Evolutionary conservation across 2,113 vertebrate genomes (phyloP).

Genomic region (Cairina moschata): DNA sequence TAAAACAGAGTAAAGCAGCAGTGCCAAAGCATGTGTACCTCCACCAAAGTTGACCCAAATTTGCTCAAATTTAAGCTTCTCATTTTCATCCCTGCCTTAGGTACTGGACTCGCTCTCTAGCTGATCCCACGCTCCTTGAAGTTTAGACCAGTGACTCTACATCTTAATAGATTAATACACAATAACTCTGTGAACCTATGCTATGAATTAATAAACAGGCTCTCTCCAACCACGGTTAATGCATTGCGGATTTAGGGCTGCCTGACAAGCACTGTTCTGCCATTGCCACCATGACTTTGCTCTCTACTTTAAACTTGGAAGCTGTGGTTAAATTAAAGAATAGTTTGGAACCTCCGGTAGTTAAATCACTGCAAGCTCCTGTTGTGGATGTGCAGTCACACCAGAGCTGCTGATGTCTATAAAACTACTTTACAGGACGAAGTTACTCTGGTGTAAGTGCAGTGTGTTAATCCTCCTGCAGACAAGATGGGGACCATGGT

Average conservation of each 20-base stretch:
- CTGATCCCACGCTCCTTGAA: not conserved
- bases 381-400: not conserved
- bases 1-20: not conserved
- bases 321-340: constrained; percentile 1
- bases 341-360: not conserved
- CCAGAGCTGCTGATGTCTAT: not conserved
- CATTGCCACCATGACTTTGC: constrained; percentile 15
- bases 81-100: not conserved
- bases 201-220: not conserved
- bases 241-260: constrained; percentile 30
- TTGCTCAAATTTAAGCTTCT: not conserved
- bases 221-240: not conserved
- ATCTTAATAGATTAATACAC: not conserved
- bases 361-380: not conserved
- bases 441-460: not conserved
- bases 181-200: not conserved
- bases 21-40: not conserved
- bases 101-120: not conserved
- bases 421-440: not conserved
- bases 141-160: not conserved
- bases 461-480: not conserved
- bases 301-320: constrained; percentile 1
- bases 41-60: not conserved
- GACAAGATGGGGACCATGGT: not conserved
- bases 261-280: not conserved